Evolutionary conservation across 2,797 vertebrate genomes (phyloP).

Genomic region (Lophotriccus pileatus): DNA sequence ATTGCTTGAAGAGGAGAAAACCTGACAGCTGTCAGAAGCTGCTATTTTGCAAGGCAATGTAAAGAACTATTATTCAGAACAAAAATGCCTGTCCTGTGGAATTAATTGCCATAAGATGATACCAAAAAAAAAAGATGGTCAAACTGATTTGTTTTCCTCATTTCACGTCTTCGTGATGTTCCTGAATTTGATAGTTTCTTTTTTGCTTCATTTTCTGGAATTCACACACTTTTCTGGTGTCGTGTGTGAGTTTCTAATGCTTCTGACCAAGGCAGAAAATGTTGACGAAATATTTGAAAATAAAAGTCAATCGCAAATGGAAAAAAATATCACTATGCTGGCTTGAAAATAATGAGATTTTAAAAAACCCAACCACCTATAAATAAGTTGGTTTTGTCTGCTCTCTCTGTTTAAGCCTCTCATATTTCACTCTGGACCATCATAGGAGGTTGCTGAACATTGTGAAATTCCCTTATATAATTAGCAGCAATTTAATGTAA

Average conservation of each 20-base stretch:
- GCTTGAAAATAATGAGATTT: neutral
- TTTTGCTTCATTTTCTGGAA: neutral
- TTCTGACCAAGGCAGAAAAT: neutral
- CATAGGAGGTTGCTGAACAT: neutral
- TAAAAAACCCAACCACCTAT: neutral
- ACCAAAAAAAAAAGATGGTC: neutral
- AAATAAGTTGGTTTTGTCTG: neutral
- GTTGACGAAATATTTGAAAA: neutral
- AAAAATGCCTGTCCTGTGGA: neutral
- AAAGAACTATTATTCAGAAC: neutral
- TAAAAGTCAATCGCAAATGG: neutral
- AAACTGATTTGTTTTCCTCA: neutral
- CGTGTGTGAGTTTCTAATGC: neutral
- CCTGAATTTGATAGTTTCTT: neutral
- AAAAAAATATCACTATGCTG: neutral
- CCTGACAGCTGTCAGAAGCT: neutral
- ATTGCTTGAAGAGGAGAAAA: conserved; percentile 9
- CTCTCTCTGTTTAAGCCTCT: neutral
- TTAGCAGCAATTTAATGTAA: neutral
- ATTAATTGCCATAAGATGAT: neutral
- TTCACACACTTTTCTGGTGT: neutral
- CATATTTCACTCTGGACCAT: neutral
- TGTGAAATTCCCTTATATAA: neutral
- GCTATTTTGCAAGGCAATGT: neutral
- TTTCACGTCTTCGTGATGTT: neutral